phyloP scores from a whole-genome alignment of 2,797 vertebrate species.

The Chaetophractus vellerosus region DNA sequence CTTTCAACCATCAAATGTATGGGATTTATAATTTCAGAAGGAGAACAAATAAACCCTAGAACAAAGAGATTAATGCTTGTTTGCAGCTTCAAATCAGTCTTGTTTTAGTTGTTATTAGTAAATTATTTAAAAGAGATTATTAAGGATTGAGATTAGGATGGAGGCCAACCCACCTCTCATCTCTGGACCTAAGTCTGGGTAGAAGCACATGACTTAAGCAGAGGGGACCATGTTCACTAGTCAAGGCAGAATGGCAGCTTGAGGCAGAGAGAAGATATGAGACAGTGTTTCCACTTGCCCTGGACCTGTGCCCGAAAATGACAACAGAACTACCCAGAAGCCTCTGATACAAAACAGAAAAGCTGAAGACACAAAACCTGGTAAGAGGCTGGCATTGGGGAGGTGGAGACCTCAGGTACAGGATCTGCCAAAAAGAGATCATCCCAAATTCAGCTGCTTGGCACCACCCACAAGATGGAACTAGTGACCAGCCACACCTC shows the following conservation, averaged over 20 bases:
- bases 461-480: neutral
- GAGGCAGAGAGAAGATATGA: neutral
- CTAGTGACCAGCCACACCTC: neutral
- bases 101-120: neutral
- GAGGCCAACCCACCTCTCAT: neutral
- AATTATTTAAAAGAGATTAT: neutral
- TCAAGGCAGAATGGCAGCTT: neutral
- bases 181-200: neutral
- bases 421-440: neutral
- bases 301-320: neutral
- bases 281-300: neutral
- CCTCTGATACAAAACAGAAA: neutral
- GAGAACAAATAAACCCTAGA: neutral
- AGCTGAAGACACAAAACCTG: neutral
- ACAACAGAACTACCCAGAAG: neutral
- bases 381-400: neutral
- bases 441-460: neutral
- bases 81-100: slow-evolving; percentile 35
- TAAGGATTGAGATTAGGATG: neutral
- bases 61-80: neutral
- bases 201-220: neutral
- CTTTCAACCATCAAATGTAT: neutral
- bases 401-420: neutral
- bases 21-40: slow-evolving; percentile 7
- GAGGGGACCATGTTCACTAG: neutral